Evolutionary conservation across 2,113 vertebrate species (phyloP), one percentile per base, ranked within the genome.

Genomic region (Alectura lathami): DNA sequence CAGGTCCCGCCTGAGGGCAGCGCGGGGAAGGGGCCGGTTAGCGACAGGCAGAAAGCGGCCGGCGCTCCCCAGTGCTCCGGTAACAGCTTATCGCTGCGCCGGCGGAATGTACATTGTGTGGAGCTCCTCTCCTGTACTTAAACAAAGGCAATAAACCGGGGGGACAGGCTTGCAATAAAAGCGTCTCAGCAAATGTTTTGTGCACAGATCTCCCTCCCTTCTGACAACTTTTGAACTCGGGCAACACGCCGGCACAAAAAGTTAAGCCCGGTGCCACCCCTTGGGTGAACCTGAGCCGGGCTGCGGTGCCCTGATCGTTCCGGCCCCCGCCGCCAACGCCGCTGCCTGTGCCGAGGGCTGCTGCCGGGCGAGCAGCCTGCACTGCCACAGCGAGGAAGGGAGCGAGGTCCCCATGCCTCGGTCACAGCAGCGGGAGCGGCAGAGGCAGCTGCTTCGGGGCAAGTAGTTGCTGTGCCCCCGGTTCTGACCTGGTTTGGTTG

Each of bases 331-430:
- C n/a, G n/a, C n/a, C n/a, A n/a, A n/a, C n/a, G n/a, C n/a, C n/a
- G n/a, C n/a, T n/a, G n/a, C n/a, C n/a, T n/a, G n/a, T n/a, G n/a
- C n/a, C n/a, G n/a, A n/a, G n/a, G n/a, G n/a, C n/a, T n/a, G 32
- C 90, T 97, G 96, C 96, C 97, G 96, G 94, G 87, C 53, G 93
- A 85, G 97, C 97, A n/a, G n/a, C n/a, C n/a, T n/a, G n/a, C n/a
- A n/a, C n/a, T n/a, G n/a, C n/a, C n/a, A n/a, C n/a, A n/a, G n/a
- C n/a, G n/a, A n/a, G n/a, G n/a, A n/a, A n/a, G n/a, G n/a, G n/a
- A n/a, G n/a, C n/a, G n/a, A n/a, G n/a, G n/a, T n/a, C n/a, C n/a
- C n/a, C n/a, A n/a, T n/a, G n/a, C 42, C 42, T 43, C 56, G 13
- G 36, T 1, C 56, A 45, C 26, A 4, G 3, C 16, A 76, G 47